These are phyloP conservation scores for Sebastes umbrosus DNA, from an alignment of 2,797 vertebrate species.

Conservation along the genomic window DNA sequence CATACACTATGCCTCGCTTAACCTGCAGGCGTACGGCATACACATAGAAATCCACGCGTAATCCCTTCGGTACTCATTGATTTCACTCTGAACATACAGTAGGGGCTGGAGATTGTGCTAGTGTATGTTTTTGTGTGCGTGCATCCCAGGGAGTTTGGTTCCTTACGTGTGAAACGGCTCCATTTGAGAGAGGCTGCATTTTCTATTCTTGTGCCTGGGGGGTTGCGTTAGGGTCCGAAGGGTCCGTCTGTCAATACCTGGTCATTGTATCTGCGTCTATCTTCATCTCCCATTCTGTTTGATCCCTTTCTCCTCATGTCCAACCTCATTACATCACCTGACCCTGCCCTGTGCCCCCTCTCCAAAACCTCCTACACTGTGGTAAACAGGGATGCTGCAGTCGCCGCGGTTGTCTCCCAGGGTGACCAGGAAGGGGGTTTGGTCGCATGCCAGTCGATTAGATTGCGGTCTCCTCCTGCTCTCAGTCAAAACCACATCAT, in stretches of 20 bases:
- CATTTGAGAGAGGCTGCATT: constrained; percentile 64
- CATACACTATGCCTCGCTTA: constrained; percentile 49
- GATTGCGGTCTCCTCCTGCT: constrained; percentile 6
- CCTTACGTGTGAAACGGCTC: constrained; percentile 58
- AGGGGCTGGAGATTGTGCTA: constrained; percentile 34
- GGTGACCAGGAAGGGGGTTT: constrained; percentile 23
- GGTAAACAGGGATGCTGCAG: constrained; percentile 37
- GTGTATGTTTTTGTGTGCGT: constrained; percentile 9
- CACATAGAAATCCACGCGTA: constrained; percentile 59
- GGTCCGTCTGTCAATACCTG: constrained; percentile 76
- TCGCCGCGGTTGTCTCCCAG: constrained; percentile 33
- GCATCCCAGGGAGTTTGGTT: constrained; percentile 46
- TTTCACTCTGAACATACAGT: constrained; percentile 64
- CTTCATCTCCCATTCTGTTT: constrained; percentile 82
- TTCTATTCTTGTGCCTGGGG: constrained; percentile 68
- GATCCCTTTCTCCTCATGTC: constrained; percentile 67
- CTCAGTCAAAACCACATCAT: constrained; percentile 14
- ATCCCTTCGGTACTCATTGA: constrained; percentile 73
- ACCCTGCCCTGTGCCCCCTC: constrained; percentile 51
- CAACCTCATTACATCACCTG: constrained; percentile 73
- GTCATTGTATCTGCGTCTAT: constrained; percentile 77
- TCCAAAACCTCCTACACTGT: background rate
- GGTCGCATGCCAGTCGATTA: constrained; percentile 30
- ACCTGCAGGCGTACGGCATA: constrained; percentile 74
- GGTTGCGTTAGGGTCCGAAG: constrained; percentile 57